phyloP scores from a whole-genome alignment of 2,797 vertebrate species.

The Sebastes melanostomus region DNA sequence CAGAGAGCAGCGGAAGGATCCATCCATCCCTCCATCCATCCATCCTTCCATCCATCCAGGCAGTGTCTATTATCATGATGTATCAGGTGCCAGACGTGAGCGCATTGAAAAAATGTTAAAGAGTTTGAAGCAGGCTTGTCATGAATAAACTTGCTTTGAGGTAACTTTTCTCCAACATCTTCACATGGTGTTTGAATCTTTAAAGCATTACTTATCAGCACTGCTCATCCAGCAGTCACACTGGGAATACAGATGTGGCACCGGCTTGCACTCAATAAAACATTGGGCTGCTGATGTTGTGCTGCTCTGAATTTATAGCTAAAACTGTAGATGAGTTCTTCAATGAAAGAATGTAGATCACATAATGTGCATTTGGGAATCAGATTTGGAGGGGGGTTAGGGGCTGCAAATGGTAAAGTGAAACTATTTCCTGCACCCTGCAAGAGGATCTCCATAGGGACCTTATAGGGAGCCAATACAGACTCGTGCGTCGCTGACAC shows the following conservation, averaged over 20 bases:
- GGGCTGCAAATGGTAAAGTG: neutral
- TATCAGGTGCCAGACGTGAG: neutral
- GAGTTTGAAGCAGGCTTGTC: neutral
- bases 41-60: neutral
- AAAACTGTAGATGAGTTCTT: neutral
- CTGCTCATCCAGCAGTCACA: neutral
- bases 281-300: neutral
- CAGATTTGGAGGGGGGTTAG: no score
- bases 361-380: neutral
- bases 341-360: neutral
- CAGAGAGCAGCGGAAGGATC: neutral
- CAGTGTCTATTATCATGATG: constrained; percentile 17
- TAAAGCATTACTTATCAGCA: constrained; percentile 11
- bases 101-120: neutral
- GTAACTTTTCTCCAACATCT: constrained; percentile 18
- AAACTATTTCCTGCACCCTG: neutral
- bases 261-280: neutral
- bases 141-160: constrained; percentile 5
- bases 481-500: neutral
- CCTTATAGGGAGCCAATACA: neutral
- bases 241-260: constrained; percentile 33
- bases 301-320: neutral
- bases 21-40: neutral
- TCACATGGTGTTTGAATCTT: constrained; percentile 10
- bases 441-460: neutral